Base-by-base conservation (phyloP, 2,888 invertebrate genomes). In the Gisinianus flammeolus region DNA sequence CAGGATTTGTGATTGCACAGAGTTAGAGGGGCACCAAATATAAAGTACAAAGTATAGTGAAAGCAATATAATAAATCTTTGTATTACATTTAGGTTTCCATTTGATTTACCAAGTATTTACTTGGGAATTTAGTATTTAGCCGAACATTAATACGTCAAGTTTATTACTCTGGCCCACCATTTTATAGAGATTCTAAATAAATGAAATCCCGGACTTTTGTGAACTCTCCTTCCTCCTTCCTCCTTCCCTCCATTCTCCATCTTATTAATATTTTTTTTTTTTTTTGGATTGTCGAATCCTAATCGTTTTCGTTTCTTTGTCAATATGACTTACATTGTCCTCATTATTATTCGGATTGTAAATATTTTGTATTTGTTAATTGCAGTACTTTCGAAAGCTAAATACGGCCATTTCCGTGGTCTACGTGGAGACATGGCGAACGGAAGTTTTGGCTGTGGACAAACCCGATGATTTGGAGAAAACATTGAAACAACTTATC, bases 341-440 rank as follows among this genome's bases (percentile, higher is more conserved):
- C 44, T 44, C 6, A 16, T 44, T 44, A 44, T 16, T 44, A 44
- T 44, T 12, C 44, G 19, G 35, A 35, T 8, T 35, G 35, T 35
- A 35, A 19, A 44, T 44, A 16, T 24, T 58, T 66, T 72, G 62
- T 31, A 30, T 5, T 67, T 44, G 24, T 24, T 67, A 83, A 80
- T 86, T 88, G 1, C 90, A 96, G 96, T 96, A 96, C 88, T 95
- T 95, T 89, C 93, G 96, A 82, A 94, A 95, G 79, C 90, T 98
- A 85, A 96, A 95, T 88, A 96, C 98, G 72, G 90, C 97, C 84
- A 94, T 98, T 69, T 95, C 97, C 16, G 93, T 98, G 85, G 95
- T 97, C 80, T 98, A 98, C 89, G 93, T 97, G 87, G 98, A 98
- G 89, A 94, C 97, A 78, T 98, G 98, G 98, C 93, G 94, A 88